These are phyloP conservation scores for Caradrina kadenii DNA, from an alignment of 2,888 invertebrate genomes.

Conservation along the genomic window DNA sequence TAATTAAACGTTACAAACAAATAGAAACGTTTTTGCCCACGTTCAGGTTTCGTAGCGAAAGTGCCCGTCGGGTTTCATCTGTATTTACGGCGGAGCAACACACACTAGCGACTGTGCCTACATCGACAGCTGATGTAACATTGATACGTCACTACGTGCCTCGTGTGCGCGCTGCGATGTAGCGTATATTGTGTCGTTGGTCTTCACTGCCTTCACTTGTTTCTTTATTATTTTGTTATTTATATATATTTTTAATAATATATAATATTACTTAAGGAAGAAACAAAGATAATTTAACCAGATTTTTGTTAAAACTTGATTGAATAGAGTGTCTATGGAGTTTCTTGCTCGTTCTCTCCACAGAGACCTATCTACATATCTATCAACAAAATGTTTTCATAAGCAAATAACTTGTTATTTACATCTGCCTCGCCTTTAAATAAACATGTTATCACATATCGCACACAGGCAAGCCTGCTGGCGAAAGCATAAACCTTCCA, in stretches of 20 bases:
- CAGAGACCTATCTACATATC: too few species aligned
- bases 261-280: too few species aligned
- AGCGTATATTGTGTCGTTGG: not conserved
- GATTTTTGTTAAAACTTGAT: too few species aligned
- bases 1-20: conserved; percentile 18
- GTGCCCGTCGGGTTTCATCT: conserved; percentile 5
- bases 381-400: not conserved
- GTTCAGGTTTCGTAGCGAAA: conserved; percentile 1
- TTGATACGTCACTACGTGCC: not conserved
- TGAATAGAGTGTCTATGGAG: too few species aligned
- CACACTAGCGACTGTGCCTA: not conserved
- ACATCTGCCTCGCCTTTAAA: not conserved
- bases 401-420: not conserved
- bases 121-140: not conserved
- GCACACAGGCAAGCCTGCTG: not conserved
- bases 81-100: not conserved
- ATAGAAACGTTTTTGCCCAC: not conserved
- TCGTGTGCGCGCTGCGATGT: not conserved
- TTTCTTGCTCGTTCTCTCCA: too few species aligned
- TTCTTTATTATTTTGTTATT: too few species aligned
- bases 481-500: not conserved
- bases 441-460: not conserved
- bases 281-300: too few species aligned
- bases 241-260: too few species aligned
- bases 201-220: too few species aligned